Evolutionary conservation across 2,113 vertebrate species (phyloP).

Genomic region (Bubalus kerabau): DNA sequence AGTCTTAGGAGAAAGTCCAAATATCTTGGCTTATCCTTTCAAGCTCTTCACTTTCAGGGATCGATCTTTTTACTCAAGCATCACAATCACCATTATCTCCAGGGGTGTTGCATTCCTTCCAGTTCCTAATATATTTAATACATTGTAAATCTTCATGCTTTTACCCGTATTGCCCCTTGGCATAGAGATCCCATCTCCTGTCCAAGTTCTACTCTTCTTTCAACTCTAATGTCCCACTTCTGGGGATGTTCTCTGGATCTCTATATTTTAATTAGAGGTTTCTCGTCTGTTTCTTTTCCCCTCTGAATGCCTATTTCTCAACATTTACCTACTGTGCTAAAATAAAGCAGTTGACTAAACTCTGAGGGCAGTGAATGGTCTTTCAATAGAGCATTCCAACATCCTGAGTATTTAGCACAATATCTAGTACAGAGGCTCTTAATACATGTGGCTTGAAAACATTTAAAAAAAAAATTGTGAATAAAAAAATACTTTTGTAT

Average conservation of each 20-base stretch:
- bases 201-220: neutral
- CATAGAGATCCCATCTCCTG: neutral
- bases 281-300: neutral
- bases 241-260: neutral
- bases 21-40: neutral
- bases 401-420: neutral
- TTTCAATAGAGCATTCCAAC: neutral
- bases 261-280: neutral
- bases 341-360: neutral
- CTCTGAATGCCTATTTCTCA: neutral
- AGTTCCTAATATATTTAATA: neutral
- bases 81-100: neutral
- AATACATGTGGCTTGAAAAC: neutral
- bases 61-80: neutral
- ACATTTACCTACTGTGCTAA: neutral
- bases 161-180: rapidly evolving
- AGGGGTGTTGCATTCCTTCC: neutral
- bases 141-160: neutral
- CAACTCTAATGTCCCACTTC: neutral
- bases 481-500: neutral
- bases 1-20: neutral
- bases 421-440: neutral
- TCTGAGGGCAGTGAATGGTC: neutral
- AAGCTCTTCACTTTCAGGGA: neutral
- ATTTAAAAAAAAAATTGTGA: neutral